phyloP scores from a whole-genome alignment of 2,797 vertebrate genomes.

The Vespertilio murinus region DNA sequence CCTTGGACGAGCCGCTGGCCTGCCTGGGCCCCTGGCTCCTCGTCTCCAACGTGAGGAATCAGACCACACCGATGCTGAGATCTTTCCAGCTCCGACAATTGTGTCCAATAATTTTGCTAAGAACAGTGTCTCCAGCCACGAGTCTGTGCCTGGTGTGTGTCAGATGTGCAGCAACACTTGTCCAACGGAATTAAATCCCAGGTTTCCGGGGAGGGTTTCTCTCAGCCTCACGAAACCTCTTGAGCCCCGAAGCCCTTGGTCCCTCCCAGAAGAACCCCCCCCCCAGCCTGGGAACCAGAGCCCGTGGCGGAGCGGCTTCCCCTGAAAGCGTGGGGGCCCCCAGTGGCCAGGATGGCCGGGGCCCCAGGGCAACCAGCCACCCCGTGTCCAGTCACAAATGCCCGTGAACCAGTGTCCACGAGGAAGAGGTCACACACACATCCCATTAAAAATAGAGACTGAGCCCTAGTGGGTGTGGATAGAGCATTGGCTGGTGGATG shows the following conservation, averaged over 20 bases:
- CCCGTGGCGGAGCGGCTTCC: background rate
- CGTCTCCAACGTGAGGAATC: background rate
- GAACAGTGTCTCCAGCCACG: background rate
- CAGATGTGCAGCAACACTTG: background rate
- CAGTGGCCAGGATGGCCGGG: background rate
- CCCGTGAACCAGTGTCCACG: background rate
- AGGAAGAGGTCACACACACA: conserved; percentile 57
- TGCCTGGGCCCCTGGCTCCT: background rate
- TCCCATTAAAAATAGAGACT: conserved; percentile 63
- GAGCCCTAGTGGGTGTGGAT: background rate
- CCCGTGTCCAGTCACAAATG: conserved; percentile 28
- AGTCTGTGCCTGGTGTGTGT: background rate
- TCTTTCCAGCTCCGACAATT: background rate
- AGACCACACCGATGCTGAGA: background rate
- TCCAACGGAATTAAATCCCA: background rate
- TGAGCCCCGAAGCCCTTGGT: background rate
- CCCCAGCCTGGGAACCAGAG: background rate
- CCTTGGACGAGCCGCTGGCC: background rate
- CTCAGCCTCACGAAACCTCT: background rate
- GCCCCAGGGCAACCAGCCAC: background rate
- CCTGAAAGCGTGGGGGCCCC: background rate
- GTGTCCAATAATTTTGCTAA: background rate
- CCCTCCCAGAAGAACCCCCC: background rate
- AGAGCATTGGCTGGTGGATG: no score
- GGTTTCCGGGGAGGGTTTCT: background rate